Base-by-base conservation (phyloP, 2,797 vertebrate species). In the Buceros bicornis region DNA sequence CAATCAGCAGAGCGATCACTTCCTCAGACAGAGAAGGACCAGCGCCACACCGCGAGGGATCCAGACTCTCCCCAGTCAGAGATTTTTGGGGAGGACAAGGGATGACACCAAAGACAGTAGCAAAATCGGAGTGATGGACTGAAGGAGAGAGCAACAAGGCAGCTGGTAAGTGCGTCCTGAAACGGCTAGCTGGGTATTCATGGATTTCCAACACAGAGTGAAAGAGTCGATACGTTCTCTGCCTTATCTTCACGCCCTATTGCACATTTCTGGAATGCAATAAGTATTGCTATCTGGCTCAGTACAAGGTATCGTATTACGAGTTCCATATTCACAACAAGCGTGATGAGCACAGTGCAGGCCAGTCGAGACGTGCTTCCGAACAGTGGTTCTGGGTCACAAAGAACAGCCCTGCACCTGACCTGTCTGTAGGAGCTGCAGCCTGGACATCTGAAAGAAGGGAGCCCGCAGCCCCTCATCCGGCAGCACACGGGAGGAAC, bases 191-290 rank as follows among this genome's bases (percentile, higher is more conserved):
- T 67, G 61, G 64, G 71, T 35, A 54, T 42, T 66, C 16, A 70
- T 35, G 66, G 87, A 87, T 64, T 79, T 72, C 57, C 29, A 54
- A 81, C 35, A 54, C 9, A 19, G 6, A 70, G 50, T 56, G 26
- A 78, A 90, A 90, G 8, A 87, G 65, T 42, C 2, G 0, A 24
- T 57, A 53, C 2, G 8, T 87, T 84, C 91, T 60, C 89, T 77
- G 72, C 82, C 92, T 94, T 61, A 72, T 93, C 67, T 78, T 70
- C 89, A 94, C 66, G 82, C 91, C 83, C 95, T 95, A 70, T 53
- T 96, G 95, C 94, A 97, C 97, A 87, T 77, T 95, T 82, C 89
- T 96, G 43, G 13, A 80, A 79, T 50, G 89, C 91, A 94, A n/a
- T 61, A 88, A 93, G 88, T 97, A 95, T 83, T 96, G 96, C 94